These are phyloP conservation scores for Spea hammondii DNA, from an alignment of 2,797 vertebrate species.

Conservation along the genomic window DNA sequence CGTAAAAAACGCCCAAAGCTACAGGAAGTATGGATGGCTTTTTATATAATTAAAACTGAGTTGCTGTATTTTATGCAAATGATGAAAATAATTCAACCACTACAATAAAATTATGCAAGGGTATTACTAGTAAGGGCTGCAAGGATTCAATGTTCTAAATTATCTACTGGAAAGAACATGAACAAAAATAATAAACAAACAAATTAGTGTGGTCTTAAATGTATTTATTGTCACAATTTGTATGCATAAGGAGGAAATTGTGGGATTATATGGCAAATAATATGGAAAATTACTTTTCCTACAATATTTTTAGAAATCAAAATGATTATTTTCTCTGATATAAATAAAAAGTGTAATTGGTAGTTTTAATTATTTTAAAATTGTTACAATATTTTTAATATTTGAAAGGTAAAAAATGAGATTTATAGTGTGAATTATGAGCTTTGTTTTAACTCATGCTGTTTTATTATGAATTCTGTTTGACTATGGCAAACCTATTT, in stretches of 20 bases:
- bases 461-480: constrained; percentile 10
- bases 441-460: constrained; percentile 32
- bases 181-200: neutral
- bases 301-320: neutral
- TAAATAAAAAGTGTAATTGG: neutral
- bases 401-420: neutral
- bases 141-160: neutral
- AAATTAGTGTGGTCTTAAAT: neutral
- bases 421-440: constrained; percentile 18
- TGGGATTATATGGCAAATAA: neutral
- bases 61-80: too few relatives aligned
- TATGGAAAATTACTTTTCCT: neutral
- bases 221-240: neutral
- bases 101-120: too few relatives aligned
- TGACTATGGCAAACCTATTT: neutral
- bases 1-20: too few relatives aligned
- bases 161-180: neutral
- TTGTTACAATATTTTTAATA: neutral
- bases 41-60: too few relatives aligned
- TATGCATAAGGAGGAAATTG: neutral
- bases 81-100: too few relatives aligned
- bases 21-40: too few relatives aligned
- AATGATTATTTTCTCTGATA: neutral
- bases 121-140: too few relatives aligned
- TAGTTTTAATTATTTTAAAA: neutral